A percentile compares a stretch with the other conserved stretches of the same genome.
Evolutionary conservation across 2,113 vertebrate genomes (phyloP).

Genomic region (Sinocyclocheilus rhinocerous): DNA sequence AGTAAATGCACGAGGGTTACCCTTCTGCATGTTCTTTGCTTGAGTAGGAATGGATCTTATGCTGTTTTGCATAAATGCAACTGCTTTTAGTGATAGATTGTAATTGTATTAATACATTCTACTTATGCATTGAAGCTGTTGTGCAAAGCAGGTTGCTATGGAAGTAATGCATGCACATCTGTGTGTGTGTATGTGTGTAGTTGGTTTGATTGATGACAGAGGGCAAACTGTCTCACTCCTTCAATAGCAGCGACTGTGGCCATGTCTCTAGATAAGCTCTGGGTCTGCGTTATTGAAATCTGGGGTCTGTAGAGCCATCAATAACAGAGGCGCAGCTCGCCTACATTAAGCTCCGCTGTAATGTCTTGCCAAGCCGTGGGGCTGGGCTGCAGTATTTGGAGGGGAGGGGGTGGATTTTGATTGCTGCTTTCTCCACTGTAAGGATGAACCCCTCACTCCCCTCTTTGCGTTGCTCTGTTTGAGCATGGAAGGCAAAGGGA

Average conservation of each 20-base stretch:
- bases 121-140: conserved; percentile 41
- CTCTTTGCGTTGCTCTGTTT: conserved; percentile 61
- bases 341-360: conserved; percentile 49
- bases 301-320: conserved; percentile 70
- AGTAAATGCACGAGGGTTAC: background rate
- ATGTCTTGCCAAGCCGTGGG: conserved; percentile 55
- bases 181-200: conserved; percentile 30
- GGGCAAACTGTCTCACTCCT: conserved; percentile 50
- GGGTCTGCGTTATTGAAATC: conserved; percentile 71
- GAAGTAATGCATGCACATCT: conserved; percentile 50
- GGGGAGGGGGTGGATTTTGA: conserved; percentile 61
- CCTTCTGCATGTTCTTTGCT: background rate
- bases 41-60: background rate
- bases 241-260: conserved; percentile 53
- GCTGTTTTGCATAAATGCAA: background rate
- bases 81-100: background rate
- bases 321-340: conserved; percentile 60
- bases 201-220: conserved; percentile 58
- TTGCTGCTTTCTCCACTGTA: conserved; percentile 65
- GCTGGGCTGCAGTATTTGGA: conserved; percentile 50
- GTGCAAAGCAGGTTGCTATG: conserved; percentile 54
- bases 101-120: background rate
- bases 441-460: conserved; percentile 56
- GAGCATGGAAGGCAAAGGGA: conserved; percentile 59
- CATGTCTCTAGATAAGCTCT: conserved; percentile 61